These are phyloP conservation scores for Phengaris alcon DNA, from an alignment of 2,888 invertebrate species.

Conservation along the genomic window DNA sequence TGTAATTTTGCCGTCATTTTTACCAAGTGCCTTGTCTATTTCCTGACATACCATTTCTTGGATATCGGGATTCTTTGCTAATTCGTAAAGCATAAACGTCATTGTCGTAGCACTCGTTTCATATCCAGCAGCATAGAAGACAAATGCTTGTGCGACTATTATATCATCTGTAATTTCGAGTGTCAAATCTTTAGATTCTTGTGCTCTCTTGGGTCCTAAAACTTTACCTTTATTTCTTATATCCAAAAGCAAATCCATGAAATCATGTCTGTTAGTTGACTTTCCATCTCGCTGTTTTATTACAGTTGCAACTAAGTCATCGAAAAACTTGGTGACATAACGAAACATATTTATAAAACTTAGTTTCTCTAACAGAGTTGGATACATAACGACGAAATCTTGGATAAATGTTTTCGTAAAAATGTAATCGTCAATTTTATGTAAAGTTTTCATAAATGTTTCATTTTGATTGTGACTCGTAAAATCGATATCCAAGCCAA, in stretches of 20 bases:
- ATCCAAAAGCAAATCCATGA: constrained; percentile 55
- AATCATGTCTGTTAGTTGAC: constrained; percentile 50
- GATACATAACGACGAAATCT: constrained; percentile 21
- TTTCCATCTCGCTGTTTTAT: constrained; percentile 43
- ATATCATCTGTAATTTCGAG: constrained; percentile 13
- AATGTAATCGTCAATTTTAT: background rate
- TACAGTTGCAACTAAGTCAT: constrained; percentile 14
- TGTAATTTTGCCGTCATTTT: constrained; percentile 51
- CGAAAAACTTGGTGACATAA: constrained; percentile 10
- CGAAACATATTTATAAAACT: background rate
- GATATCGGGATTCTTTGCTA: constrained; percentile 56
- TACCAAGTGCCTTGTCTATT: constrained; percentile 50
- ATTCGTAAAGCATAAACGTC: constrained; percentile 52
- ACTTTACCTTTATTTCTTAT: constrained; percentile 47
- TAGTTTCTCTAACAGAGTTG: background rate
- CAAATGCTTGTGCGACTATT: constrained; percentile 25
- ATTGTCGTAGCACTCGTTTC: constrained; percentile 66
- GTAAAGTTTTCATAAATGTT: constrained; percentile 20
- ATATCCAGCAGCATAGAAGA: constrained; percentile 62
- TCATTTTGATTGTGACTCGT: background rate
- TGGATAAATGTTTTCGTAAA: constrained; percentile 3
- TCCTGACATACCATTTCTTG: constrained; percentile 54
- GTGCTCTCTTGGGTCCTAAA: constrained; percentile 37
- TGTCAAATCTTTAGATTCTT: background rate
- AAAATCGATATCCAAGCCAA: constrained; percentile 48